phyloP scores from a whole-genome alignment of 2,113 vertebrate species.

The Brachyhypopomus gauderio region DNA sequence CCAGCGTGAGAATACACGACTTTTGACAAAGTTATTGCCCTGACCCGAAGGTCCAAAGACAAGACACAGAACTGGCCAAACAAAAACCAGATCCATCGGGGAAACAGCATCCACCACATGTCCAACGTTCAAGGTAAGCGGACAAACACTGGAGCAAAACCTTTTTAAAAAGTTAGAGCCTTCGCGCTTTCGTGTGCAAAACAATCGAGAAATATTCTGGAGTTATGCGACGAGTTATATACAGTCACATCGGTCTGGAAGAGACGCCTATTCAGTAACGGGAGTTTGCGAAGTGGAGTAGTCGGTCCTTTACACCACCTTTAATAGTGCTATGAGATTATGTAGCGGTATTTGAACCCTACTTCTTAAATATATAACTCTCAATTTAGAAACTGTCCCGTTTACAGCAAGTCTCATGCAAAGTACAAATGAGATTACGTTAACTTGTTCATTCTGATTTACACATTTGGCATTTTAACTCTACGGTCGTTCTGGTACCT shows the following conservation, averaged over 20 bases:
- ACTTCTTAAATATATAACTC: slow-evolving; percentile 57
- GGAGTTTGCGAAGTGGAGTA: slow-evolving; percentile 46
- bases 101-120: slow-evolving; percentile 84
- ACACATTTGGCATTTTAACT: slow-evolving; percentile 7
- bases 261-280: slow-evolving; percentile 37
- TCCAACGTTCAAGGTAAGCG: slow-evolving; percentile 52
- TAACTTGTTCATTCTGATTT: neutral
- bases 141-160: slow-evolving; percentile 1
- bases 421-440: neutral
- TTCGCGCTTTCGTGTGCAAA: neutral
- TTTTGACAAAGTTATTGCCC: slow-evolving; percentile 81
- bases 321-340: slow-evolving; percentile 72
- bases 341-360: slow-evolving; percentile 77
- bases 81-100: slow-evolving; percentile 81
- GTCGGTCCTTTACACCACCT: slow-evolving; percentile 69
- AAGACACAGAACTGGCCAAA: slow-evolving; percentile 73
- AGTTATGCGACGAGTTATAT: slow-evolving; percentile 17
- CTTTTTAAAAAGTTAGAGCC: neutral
- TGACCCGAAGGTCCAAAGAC: slow-evolving; percentile 68
- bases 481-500: slow-evolving; percentile 8
- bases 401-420: slow-evolving; percentile 8
- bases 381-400: slow-evolving; percentile 42
- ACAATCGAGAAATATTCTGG: no score
- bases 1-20: slow-evolving; percentile 94
- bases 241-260: slow-evolving; percentile 10